Evolutionary conservation across 2,113 vertebrate genomes (phyloP), one percentile per base, ranked within the genome.

Genomic region (Antechinus flavipes): DNA sequence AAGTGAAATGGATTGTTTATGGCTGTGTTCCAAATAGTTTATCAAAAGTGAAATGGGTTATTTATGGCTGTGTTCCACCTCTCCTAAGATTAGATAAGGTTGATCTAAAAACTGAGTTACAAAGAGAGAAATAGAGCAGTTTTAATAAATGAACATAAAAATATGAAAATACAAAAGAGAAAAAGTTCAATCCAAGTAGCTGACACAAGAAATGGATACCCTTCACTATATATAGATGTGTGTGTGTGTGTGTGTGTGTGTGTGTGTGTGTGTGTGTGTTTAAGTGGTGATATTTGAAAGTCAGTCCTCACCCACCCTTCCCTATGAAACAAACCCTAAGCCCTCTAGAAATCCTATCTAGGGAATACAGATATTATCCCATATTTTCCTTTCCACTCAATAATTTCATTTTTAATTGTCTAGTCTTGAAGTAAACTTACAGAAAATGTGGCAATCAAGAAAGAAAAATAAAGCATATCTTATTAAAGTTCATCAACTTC

Each of bases 391-490:
- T n/a, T 84, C 42, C 42, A n/a, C 14, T 3, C 23, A 50, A n/a
- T 42, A 91, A 9, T 92, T 94, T 54, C 16, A 91, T 56, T 95
- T 91, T 93, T 35, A 94, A 52, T 91, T 95, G 56, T 23, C 54
- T 90, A 91, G 68, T 26, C 23, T 11, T 91, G 1, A 46, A 58
- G 9, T 25, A 96, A 92, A 61, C 84, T 35, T 61, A 91, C 19
- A 54, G 49, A 96, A 95, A 89, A 50, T 24, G 49, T 22, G 3
- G 30, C 30, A 42, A 84, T 14, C 16, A 76, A n/a, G 61, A 6
- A 3, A 58, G 7, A 24, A 30, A 22, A 94, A 47, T 23, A 58
- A 8, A 91, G 46, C 3, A 30, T 1, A 53, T 58, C 93, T 94
- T 58, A 90, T 8, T 9, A 93, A 2, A 58, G 91, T 8, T 76